Evolutionary conservation across 2,888 invertebrate species (phyloP).

Genomic region (Tinea semifulvella): DNA sequence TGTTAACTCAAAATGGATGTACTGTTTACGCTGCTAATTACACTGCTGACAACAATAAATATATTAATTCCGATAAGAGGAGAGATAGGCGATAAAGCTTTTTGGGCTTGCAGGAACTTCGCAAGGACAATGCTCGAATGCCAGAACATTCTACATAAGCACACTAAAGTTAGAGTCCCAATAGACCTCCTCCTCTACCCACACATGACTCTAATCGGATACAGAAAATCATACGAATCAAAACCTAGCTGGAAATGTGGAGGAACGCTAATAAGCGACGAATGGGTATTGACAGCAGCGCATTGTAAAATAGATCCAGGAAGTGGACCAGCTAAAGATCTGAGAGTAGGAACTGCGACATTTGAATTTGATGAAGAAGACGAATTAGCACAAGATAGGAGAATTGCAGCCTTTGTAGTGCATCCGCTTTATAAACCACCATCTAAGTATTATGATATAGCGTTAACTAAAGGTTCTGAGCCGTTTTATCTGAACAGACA

Average conservation of each 20-base stretch:
- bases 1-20: too few species aligned
- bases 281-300: constrained; percentile 56
- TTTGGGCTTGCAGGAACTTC: constrained; percentile 42
- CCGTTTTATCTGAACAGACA: constrained; percentile 57
- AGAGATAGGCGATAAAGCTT: constrained; percentile 42
- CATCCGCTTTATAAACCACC: constrained; percentile 68
- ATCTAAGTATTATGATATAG: constrained; percentile 71
- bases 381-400: constrained; percentile 59
- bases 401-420: constrained; percentile 41
- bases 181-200: constrained; percentile 64
- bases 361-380: constrained; percentile 55
- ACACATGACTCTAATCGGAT: constrained; percentile 69
- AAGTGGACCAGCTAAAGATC: constrained; percentile 56
- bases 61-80: not conserved
- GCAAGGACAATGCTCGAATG: constrained; percentile 53
- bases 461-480: constrained; percentile 62
- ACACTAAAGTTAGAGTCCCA: constrained; percentile 41
- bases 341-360: constrained; percentile 65
- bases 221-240: constrained; percentile 23
- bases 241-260: constrained; percentile 51
- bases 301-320: constrained; percentile 46
- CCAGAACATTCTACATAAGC: constrained; percentile 43
- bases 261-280: constrained; percentile 44
- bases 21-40: too few species aligned
- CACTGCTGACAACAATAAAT: too few species aligned